A percentile compares a stretch with the other conserved stretches of the same genome.
Conservation (phyloP, 1,140 invertebrate species). For the Pseudomyrmex sp. region DNA sequence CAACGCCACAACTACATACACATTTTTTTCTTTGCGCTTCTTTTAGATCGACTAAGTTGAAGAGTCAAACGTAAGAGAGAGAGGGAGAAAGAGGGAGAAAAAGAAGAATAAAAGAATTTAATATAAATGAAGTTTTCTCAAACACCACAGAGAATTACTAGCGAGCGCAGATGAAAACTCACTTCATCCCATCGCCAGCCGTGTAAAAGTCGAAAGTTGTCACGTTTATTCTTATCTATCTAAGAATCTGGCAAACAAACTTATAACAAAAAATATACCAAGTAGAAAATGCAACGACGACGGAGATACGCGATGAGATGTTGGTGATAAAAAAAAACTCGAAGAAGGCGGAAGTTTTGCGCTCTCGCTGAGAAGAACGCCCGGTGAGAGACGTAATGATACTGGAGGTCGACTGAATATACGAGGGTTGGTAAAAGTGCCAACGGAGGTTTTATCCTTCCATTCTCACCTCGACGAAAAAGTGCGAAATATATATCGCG, state of each 20-base stretch:
- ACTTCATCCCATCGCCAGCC: not conserved
- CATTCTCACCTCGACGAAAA: slow-evolving; percentile 17
- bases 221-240: slow-evolving; percentile 32
- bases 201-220: slow-evolving; percentile 50
- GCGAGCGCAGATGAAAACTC: not conserved
- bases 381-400: slow-evolving; percentile 16
- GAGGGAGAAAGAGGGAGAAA: too few relatives aligned
- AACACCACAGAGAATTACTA: not conserved
- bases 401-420: not conserved
- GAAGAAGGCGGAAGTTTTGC: slow-evolving; percentile 25
- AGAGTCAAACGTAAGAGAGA: not conserved
- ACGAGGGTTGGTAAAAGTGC: not conserved
- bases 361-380: not conserved
- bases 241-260: slow-evolving; percentile 26
- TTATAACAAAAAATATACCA: slow-evolving; percentile 37
- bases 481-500: not conserved
- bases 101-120: not conserved
- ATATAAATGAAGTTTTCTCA: not conserved
- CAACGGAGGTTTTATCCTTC: not conserved
- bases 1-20: not conserved
- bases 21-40: not conserved
- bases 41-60: not conserved
- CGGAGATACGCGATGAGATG: slow-evolving; percentile 32
- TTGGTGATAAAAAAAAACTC: slow-evolving; percentile 21
- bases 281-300: slow-evolving; percentile 29